Evolutionary conservation across 2,888 invertebrate genomes (phyloP), one percentile per base, ranked within the genome.

Genomic region (Lepidocyrtinus sp.): DNA sequence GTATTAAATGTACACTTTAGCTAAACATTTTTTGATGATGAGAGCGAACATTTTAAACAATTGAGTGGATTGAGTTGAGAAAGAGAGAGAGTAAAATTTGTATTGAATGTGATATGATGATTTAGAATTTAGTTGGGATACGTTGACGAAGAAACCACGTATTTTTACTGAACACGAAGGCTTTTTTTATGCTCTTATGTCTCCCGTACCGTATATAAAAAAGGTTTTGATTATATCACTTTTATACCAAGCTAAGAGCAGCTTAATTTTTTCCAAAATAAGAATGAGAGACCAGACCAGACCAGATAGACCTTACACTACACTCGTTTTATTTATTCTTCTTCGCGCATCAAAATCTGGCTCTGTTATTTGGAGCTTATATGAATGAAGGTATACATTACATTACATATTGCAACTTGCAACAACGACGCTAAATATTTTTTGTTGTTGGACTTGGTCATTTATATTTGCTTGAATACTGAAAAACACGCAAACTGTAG

Each of bases 131-230:
- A 12, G 12, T 36, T 5, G 7, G 12, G 5, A 12, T 36, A 36
- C 36, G 5, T 36, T 36, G 12, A 36, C 36, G 12, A 9, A 9
- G 12, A 36, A n/a, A n/a, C 50, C 55, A 59, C 36, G 24, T 63
- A 63, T 63, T 19, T 24, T 63, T 63, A 9, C 63, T 19, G 19
- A 63, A 9, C 68, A 59, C 50, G 59, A 59, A 69, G 69, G 69
- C 59, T 69, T 69, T 69, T 69, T 69, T 63, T 36, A 5, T 36
- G 2, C 26, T 24, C 69, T n/a, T n/a, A 46, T 24, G 55, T n/a
- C 21, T 17, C 55, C 25, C 69, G 25, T 69, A 21, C 15, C 21
- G 12, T 63, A 50, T 36, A 9, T 36, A 36, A 36, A n/a, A n/a
- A n/a, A n/a, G n/a, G n/a, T n/a, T n/a, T n/a, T n/a, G n/a, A n/a